A percentile compares a stretch with the other conserved stretches of the same genome.
Evolutionary conservation across 53 echinoderm and acorn worm genomes (phyloP).

Genomic region (Paelopatides confundens): DNA sequence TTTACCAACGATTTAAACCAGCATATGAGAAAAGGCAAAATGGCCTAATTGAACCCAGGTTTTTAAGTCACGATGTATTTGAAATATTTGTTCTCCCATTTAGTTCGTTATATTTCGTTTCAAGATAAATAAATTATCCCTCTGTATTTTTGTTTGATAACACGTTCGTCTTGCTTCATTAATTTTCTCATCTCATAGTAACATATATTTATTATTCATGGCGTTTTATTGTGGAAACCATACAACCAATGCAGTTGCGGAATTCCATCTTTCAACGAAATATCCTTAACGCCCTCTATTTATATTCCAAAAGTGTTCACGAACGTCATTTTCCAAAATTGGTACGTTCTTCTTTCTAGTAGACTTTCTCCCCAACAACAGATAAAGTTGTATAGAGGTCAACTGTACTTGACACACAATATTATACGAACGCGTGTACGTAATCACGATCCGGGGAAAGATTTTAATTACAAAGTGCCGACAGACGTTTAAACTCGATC

Average conservation of each 20-base stretch:
- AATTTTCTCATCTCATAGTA: background rate
- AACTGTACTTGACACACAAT: no score
- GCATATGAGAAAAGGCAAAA: no score
- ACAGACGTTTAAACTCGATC: no score
- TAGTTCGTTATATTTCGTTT: background rate
- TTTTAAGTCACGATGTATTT: no score
- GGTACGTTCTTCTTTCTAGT: background rate
- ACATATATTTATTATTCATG: conserved; percentile 3
- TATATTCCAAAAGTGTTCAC: background rate
- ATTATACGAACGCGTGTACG: no score
- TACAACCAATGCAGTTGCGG: background rate
- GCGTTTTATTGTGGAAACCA: conserved; percentile 30
- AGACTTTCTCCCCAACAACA: no score
- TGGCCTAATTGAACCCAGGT: no score
- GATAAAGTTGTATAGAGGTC: no score
- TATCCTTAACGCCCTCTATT: background rate
- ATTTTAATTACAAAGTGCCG: no score
- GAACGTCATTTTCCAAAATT: conserved; percentile 29
- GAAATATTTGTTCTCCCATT: no score
- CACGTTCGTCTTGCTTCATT: background rate
- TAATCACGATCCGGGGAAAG: no score
- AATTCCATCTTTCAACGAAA: background rate
- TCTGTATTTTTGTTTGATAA: background rate
- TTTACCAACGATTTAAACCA: no score
- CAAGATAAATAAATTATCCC: background rate